Base-by-base conservation (phyloP, 2,888 invertebrate genomes). In the Ditylenchus weischeri region DNA sequence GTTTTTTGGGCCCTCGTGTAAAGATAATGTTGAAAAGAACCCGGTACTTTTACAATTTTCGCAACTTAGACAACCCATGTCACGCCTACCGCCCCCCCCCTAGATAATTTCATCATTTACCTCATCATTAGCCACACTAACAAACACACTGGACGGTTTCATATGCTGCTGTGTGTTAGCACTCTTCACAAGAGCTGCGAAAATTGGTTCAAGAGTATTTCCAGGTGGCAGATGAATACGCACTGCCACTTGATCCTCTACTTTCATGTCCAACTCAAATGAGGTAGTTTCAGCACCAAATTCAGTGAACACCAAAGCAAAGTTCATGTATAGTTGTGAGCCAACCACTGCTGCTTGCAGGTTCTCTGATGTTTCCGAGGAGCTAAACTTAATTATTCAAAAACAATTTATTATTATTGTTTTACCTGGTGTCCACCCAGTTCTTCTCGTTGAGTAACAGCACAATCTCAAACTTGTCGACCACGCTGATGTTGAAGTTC, bases 371-470 rank as follows among this genome's bases (percentile, higher is more conserved):
- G 48, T 47, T 18, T 43, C 18, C 49, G 62, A 47, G 23, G 62
- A 62, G 23, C 43, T 59, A 29, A 59, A 59, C 8, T 29, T 29
- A 29, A 29, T 4, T 21, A 13, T 10, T 29, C 18, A 15, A 59
- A 58, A 59, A 11, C 11, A 59, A 11, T 15, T 43, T 15, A n/a
- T n/a, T n/a, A n/a, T 43, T 8, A 43, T 43, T 6, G 59, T 43
- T 18, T 38, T 35, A 74, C 65, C 93, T 92, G 79, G 95, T 95
- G 85, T 98, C 96, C 75, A 98, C 90, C 98, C 96, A 98, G 85
- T 98, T 98, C 84, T 91, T 91, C 83, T 96, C 92, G 85, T 96
- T 98, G 80, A 92, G 90, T 19, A 92, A 86, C 54, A 93, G 91
- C 0, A 95, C 88, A 19, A 98, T 87, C 85, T 98, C 94, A 85